These are phyloP conservation scores for Callopanchax toddi DNA, from an alignment of 2,113 vertebrate genomes.

Conservation along the genomic window DNA sequence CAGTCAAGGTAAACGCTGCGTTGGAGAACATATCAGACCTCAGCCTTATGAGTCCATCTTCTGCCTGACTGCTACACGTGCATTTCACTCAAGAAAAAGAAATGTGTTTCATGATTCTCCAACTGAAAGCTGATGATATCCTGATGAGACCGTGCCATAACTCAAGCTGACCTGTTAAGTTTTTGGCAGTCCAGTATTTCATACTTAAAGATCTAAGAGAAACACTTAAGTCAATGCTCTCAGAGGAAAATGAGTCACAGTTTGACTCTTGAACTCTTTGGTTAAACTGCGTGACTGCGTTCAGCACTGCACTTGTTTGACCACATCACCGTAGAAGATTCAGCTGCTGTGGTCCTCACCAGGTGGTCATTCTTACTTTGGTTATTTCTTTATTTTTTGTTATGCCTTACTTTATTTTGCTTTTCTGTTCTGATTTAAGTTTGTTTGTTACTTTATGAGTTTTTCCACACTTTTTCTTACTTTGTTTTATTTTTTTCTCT, in stretches of 20 bases:
- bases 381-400: conserved; percentile 13
- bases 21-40: conserved; percentile 40
- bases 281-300: conserved; percentile 22
- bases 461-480: neutral
- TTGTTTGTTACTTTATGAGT: neutral
- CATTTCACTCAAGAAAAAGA: conserved; percentile 25
- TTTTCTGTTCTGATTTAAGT: neutral
- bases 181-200: conserved; percentile 33
- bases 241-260: conserved; percentile 31
- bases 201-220: conserved; percentile 27
- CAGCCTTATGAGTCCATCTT: conserved; percentile 44
- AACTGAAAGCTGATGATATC: conserved; percentile 20
- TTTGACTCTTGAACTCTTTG: conserved; percentile 34
- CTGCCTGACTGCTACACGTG: conserved; percentile 47
- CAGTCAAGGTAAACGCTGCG: conserved; percentile 57
- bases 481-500: neutral
- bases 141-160: conserved; percentile 31
- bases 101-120: conserved; percentile 33
- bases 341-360: conserved; percentile 50
- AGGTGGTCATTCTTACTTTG: conserved; percentile 40
- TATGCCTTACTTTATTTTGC: neutral
- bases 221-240: conserved; percentile 27
- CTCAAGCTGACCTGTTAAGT: conserved; percentile 36
- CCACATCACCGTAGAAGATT: conserved; percentile 37
- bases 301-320: conserved; percentile 42